Evolutionary conservation across 2,113 vertebrate genomes (phyloP), one percentile per base, ranked within the genome.

Genomic region (Uropsilus gracilis): DNA sequence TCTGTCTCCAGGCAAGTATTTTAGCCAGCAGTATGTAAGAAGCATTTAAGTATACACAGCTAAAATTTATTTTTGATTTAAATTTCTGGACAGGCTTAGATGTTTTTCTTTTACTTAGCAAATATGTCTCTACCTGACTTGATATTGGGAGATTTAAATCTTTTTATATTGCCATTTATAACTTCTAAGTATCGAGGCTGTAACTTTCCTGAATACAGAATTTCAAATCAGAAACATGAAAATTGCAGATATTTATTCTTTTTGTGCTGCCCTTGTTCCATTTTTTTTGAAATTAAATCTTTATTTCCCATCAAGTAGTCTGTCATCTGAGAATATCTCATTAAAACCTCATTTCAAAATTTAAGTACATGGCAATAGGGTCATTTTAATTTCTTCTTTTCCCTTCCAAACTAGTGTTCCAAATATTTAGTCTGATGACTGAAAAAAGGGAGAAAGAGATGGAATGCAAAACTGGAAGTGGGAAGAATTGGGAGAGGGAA

Each of bases 101-200:
- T 71, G 53, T 32, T n/a, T 66, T 46, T 63, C 50, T 83, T 71
- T 89, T 77, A 63, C 17, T 71, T 90, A 69, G 28, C 61, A 69
- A 53, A 46, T 55, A 30, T 28, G 6, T 69, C 53, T 26, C 32
- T 84, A 32, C n/a, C n/a, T n/a, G n/a, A 55, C n/a, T 76, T 46
- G 50, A 5, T 64, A 2, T 76, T 34, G 80, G n/a, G 82, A 76
- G 50, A 3, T 13, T 61, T 87, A 71, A 30, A 46, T 46, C 2
- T 2, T 72, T 48, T 46, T 85, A 0, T 7, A 71, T 20, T 86
- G 32, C 8, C 6, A 83, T 39, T 72, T 75, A 53, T 24, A 7
- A 39, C 14, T 89, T 91, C 76, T 78, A 83, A 46, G 12, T 80
- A 20, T 44, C 61, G n/a, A n/a, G 78, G 6, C 2, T 53, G 8